Evolutionary conservation across 2,113 vertebrate species (phyloP), one percentile per base, ranked within the genome.

Genomic region (Vimba vimba): DNA sequence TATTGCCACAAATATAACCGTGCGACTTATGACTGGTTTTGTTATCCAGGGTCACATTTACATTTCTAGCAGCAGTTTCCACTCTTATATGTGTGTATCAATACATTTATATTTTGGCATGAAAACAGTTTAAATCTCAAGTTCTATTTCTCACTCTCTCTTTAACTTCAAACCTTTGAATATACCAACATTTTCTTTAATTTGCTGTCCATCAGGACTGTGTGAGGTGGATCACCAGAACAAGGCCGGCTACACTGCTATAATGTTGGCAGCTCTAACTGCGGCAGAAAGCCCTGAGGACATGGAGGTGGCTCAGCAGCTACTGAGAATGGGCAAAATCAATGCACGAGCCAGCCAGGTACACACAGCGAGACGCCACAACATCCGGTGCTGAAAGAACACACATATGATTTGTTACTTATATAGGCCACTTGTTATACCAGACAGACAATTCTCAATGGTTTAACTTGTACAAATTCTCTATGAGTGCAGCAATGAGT

Each of bases 191-290:
- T 64, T 55, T 5, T 79, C n/a, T 50, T 68, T 27, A 11, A 68
- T 68, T 13, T 2, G 69, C 33, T 82, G 30, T 59, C 74, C 39
- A 13, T 50, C 85, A 96, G 95, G 94, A 62, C 87, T 96, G 27
- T 96, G 95, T 90, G 91, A 95, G 13, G 96, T 97, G 74, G 94
- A 99, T 91, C 95, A 94, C 88, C 96, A 97, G 92, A 99, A 99
- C 93, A 96, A 94, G 17, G 98, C 98, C 0, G 98, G 98, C 69
- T 99, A 99, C 79, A 99, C 98, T 0, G 96, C 98, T 0, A 96
- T 98, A 91, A 99, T 99, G 98, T 95, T 99, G 66, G 98, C 97
- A 12, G 96, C 97, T 0, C 92, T 99, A 91, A 97, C 97, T 0
- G 93, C 96, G 0, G 96, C 97, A 0, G 97, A 99, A 73, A 96